phyloP scores from a whole-genome alignment of 2,888 invertebrate species.

The Priocnemis perturbator region DNA sequence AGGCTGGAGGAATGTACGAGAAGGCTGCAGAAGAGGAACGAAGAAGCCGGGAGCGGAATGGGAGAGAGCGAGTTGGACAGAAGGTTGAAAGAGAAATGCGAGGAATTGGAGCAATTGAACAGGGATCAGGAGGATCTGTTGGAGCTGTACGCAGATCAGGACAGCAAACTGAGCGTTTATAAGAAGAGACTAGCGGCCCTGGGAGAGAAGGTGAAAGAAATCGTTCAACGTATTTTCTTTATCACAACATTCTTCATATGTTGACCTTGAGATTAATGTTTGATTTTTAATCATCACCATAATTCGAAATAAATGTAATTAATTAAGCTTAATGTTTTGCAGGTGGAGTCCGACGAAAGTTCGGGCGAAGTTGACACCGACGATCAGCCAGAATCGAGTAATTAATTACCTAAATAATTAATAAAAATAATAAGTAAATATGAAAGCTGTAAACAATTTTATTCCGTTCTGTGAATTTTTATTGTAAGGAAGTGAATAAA shows the following conservation, averaged over 20 bases:
- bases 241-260: neutral
- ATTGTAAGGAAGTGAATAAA: no score
- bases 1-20: conserved; percentile 64
- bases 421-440: conserved; percentile 1
- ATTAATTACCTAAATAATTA: conserved; percentile 32
- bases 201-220: conserved; percentile 76
- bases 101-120: conserved; percentile 81
- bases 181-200: conserved; percentile 78
- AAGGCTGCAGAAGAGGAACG: conserved; percentile 42
- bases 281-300: no score
- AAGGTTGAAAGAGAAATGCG: conserved; percentile 68
- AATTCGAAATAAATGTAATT: no score
- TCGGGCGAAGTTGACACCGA: conserved; percentile 68
- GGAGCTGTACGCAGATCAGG: conserved; percentile 93
- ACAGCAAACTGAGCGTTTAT: conserved; percentile 81
- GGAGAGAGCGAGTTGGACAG: conserved; percentile 64
- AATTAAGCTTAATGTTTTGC: conserved; percentile 26
- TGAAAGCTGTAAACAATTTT: neutral
- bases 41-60: conserved; percentile 68
- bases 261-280: no score
- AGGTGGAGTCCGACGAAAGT: conserved; percentile 70
- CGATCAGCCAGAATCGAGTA: conserved; percentile 63
- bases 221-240: neutral
- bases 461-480: neutral
- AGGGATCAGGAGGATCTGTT: conserved; percentile 96